Conservation (phyloP, 2,113 vertebrate genomes). For the Caranx ignobilis region DNA sequence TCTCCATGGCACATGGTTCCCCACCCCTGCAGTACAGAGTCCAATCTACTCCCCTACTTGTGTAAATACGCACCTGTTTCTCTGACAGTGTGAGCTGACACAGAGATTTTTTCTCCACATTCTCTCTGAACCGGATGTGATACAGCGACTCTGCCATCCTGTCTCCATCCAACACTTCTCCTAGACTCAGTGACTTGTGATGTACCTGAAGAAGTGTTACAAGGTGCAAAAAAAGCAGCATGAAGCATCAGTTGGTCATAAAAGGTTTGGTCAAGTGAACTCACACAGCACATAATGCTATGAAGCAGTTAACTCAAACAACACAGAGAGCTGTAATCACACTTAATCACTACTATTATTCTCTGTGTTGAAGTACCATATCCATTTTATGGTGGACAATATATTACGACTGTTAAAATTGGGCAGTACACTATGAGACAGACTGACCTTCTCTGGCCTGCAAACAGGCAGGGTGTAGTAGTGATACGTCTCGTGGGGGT, state of each 20-base stretch:
- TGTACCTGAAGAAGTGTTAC: slow-evolving; percentile 76
- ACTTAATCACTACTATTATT: not conserved
- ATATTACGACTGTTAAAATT: not conserved
- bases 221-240: not conserved
- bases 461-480: slow-evolving; percentile 94
- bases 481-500: slow-evolving; percentile 95
- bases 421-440: not conserved
- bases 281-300: not conserved
- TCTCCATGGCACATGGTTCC: too few relatives aligned
- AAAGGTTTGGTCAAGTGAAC: not conserved
- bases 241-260: not conserved
- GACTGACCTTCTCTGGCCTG: slow-evolving; percentile 88
- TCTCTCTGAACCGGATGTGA: slow-evolving; percentile 87
- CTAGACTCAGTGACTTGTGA: slow-evolving; percentile 92
- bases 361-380: not conserved
- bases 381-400: not conserved
- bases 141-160: slow-evolving; percentile 94
- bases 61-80: slow-evolving; percentile 75
- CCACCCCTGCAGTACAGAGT: too few relatives aligned
- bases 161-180: slow-evolving; percentile 93
- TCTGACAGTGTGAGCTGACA: slow-evolving; percentile 88
- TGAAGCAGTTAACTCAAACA: not conserved
- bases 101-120: slow-evolving; percentile 84
- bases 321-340: not conserved
- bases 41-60: not conserved